Evolutionary conservation across 1,140 invertebrate species (phyloP).

Genomic region (Maniola jurtina): DNA sequence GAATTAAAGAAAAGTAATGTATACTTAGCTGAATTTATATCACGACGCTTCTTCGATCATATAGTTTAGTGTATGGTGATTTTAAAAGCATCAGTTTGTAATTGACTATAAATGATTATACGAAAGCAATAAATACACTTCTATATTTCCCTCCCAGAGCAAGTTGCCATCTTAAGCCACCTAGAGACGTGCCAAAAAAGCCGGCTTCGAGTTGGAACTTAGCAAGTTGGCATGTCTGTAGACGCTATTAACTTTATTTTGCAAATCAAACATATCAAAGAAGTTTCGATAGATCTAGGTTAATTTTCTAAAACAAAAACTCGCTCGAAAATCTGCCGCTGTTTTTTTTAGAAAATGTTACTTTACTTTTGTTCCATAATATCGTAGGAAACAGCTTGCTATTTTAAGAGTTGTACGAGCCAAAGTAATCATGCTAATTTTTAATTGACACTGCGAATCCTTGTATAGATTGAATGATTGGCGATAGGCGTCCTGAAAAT

Average conservation of each 20-base stretch:
- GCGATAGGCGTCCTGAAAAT: too few relatives aligned
- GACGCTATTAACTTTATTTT: slow-evolving; percentile 25
- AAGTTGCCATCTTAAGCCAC: slow-evolving; percentile 16
- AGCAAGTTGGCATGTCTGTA: neutral
- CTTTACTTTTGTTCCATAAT: slow-evolving; percentile 77
- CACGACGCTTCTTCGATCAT: neutral
- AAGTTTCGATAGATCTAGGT: slow-evolving; percentile 45
- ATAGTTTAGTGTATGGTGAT: slow-evolving; percentile 17
- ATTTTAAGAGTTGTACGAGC: neutral
- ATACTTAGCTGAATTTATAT: too few relatives aligned
- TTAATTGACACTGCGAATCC: neutral
- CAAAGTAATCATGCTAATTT: slow-evolving; percentile 3
- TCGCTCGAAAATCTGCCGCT: slow-evolving; percentile 31
- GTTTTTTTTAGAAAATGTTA: slow-evolving; percentile 42
- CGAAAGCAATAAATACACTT: slow-evolving; percentile 56
- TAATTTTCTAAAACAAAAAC: slow-evolving; percentile 33
- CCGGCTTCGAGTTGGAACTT: neutral
- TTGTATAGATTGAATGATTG: too few relatives aligned
- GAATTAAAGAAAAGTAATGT: too few relatives aligned
- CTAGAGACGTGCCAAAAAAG: neutral
- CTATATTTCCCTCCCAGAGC: slow-evolving; percentile 34
- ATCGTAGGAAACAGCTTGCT: slow-evolving; percentile 17
- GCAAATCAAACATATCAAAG: slow-evolving; percentile 56
- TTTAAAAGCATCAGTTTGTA: slow-evolving; percentile 13
- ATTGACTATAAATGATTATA: slow-evolving; percentile 30